These are phyloP conservation scores for Sus cebifrons DNA, from an alignment of 2,797 vertebrate genomes.

Conservation along the genomic window DNA sequence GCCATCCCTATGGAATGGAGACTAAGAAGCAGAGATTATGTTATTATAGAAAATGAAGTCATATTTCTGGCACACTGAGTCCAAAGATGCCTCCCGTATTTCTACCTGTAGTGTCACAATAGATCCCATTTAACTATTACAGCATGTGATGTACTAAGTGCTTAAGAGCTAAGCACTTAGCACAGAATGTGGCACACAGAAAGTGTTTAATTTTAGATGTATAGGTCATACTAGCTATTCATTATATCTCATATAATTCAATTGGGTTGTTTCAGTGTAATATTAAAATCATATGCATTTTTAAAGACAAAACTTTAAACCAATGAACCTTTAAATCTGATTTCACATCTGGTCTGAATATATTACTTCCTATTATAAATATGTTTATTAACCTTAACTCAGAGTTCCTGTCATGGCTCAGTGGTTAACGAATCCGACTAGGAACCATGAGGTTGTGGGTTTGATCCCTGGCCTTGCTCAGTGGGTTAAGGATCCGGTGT, in stretches of 20 bases:
- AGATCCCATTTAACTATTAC: background rate
- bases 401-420: no score
- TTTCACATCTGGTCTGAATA: conserved; percentile 6
- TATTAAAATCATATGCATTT: background rate
- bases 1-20: background rate
- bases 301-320: conserved; percentile 29
- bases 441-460: no score
- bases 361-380: background rate
- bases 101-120: background rate
- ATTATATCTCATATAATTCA: background rate
- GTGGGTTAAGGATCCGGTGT: no score
- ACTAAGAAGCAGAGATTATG: background rate
- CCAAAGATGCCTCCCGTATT: background rate
- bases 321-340: background rate
- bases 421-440: no score
- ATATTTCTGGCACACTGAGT: background rate
- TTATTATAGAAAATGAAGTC: background rate
- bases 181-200: background rate
- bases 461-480: no score
- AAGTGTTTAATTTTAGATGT: background rate
- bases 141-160: background rate
- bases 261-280: background rate
- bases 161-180: background rate
- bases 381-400: background rate
- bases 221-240: background rate